Evolutionary conservation across 1,140 invertebrate genomes (phyloP).

Genomic region (Babylonia areolata): DNA sequence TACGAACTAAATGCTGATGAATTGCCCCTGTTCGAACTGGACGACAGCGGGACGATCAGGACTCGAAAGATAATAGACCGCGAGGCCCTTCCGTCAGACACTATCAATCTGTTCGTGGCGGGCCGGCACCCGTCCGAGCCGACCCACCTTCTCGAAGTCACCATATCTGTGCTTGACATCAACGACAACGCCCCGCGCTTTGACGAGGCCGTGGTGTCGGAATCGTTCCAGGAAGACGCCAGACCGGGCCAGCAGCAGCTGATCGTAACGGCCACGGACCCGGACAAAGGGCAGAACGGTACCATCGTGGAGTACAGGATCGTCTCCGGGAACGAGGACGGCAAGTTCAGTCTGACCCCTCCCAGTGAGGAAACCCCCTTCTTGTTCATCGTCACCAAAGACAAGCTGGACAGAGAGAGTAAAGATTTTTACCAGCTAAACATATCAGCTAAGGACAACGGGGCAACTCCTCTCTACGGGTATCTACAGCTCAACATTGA

Average conservation of each 20-base stretch:
- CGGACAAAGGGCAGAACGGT: conserved; percentile 79
- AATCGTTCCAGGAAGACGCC: conserved; percentile 74
- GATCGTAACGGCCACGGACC: conserved; percentile 76
- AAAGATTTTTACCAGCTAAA: conserved; percentile 85
- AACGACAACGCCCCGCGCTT: conserved; percentile 96
- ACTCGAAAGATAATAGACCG: conserved; percentile 56
- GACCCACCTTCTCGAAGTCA: conserved; percentile 57
- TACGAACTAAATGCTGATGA: conserved; percentile 54
- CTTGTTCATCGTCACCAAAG: conserved; percentile 78
- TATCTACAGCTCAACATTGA: conserved; percentile 83
- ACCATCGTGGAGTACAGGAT: conserved; percentile 57
- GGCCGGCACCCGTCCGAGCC: conserved; percentile 41
- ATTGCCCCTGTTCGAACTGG: conserved; percentile 52
- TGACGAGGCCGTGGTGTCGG: conserved; percentile 44
- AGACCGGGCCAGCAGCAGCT: conserved; percentile 80
- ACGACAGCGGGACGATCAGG: conserved; percentile 49
- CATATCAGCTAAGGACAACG: conserved; percentile 87
- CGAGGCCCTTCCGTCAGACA: conserved; percentile 47
- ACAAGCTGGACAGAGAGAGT: conserved; percentile 91
- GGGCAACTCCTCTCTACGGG: conserved; percentile 84
- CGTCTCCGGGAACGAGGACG: conserved; percentile 60
- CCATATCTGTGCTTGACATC: conserved; percentile 80
- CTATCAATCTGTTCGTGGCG: conserved; percentile 52
- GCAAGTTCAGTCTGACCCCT: conserved; percentile 56
- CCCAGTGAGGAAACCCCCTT: conserved; percentile 49